These are phyloP conservation scores for Guaruba guarouba DNA, from an alignment of 2,113 vertebrate species.

Conservation along the genomic window DNA sequence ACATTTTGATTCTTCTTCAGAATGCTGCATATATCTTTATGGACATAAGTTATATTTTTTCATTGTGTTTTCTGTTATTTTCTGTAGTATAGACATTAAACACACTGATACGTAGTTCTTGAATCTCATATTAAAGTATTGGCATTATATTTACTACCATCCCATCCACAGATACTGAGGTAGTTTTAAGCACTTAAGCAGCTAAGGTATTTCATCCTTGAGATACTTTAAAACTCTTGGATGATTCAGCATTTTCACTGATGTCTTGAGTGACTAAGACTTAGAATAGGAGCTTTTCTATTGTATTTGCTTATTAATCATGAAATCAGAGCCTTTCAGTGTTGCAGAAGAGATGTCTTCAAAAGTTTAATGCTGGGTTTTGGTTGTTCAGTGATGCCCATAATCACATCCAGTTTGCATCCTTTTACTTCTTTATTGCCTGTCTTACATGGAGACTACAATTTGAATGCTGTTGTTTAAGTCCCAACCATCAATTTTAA, in stretches of 20 bases:
- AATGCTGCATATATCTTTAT: background rate
- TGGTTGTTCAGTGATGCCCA: background rate
- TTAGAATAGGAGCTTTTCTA: conserved; percentile 5
- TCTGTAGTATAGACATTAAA: conserved; percentile 5
- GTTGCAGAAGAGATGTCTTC: background rate
- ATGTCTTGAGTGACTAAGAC: background rate
- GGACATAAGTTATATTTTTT: background rate
- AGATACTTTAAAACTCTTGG: conserved; percentile 22
- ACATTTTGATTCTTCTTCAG: background rate
- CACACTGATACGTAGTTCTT: background rate
- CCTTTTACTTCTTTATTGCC: background rate
- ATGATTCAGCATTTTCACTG: conserved; percentile 13
- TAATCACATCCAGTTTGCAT: background rate
- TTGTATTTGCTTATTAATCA: conserved; percentile 52
- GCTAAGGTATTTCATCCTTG: conserved; percentile 3
- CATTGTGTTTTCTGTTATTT: background rate
- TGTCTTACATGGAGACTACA: background rate
- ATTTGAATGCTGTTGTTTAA: background rate
- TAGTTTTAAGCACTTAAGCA: background rate
- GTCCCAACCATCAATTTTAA: background rate
- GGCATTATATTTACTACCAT: background rate
- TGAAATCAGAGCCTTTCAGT: conserved; percentile 68
- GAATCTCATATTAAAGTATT: background rate
- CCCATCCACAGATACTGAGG: background rate
- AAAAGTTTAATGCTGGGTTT: background rate